phyloP scores from a whole-genome alignment of 2,888 invertebrate genomes.

The Cephus sareptanus region DNA sequence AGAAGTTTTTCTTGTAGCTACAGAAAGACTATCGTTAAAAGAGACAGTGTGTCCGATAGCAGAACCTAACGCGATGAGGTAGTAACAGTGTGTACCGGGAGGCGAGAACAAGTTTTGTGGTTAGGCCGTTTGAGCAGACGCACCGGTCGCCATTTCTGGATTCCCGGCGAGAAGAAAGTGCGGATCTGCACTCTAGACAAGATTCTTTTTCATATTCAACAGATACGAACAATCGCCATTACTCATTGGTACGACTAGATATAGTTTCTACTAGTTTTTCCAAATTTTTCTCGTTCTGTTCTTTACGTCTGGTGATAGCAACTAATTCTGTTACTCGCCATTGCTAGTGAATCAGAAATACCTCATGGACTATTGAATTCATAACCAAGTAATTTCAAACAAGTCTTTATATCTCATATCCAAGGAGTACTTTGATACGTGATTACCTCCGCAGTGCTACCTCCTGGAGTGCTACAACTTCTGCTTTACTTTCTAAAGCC shows the following conservation, averaged over 20 bases:
- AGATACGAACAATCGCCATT: constrained; percentile 9
- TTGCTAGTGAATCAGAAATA: not conserved
- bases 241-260: not conserved
- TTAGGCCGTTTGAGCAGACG: constrained; percentile 58
- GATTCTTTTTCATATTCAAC: constrained; percentile 33
- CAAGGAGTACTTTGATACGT: not conserved
- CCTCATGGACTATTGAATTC: not conserved
- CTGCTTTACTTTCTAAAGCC: not conserved
- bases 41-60: not conserved
- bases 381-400: not conserved
- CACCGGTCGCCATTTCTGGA: constrained; percentile 61
- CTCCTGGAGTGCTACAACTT: not conserved
- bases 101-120: constrained; percentile 44
- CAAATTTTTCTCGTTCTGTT: not conserved
- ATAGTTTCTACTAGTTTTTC: not conserved
- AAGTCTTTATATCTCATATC: not conserved
- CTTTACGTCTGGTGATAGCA: not conserved
- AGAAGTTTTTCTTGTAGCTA: not conserved
- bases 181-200: constrained; percentile 30
- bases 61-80: not conserved
- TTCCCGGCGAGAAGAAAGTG: constrained; percentile 37
- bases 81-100: not conserved
- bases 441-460: not conserved
- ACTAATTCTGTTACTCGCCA: not conserved
- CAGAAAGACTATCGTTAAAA: not conserved